These are phyloP conservation scores for Cydia splendana DNA, from an alignment of 1,140 invertebrate species.

Conservation along the genomic window DNA sequence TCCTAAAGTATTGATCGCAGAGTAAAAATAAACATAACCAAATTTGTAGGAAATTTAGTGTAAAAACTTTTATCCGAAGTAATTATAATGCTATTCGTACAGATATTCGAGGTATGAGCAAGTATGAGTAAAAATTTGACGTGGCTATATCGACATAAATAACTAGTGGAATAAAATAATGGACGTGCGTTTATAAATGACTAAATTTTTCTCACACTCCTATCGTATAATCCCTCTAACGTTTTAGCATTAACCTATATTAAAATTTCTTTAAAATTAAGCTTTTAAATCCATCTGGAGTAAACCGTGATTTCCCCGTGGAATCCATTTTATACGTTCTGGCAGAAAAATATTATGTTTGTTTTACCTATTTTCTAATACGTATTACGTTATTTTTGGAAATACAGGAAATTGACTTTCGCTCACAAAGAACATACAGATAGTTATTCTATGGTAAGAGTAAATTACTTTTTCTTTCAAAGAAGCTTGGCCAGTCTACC, in stretches of 20 bases:
- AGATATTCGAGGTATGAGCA: too few relatives aligned
- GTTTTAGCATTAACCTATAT: conserved; percentile 3
- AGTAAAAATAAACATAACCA: too few relatives aligned
- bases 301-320: conserved; percentile 22
- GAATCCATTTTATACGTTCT: conserved; percentile 9
- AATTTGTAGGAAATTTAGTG: too few relatives aligned
- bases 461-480: conserved; percentile 3
- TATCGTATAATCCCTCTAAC: not conserved
- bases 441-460: not conserved
- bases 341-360: conserved; percentile 1
- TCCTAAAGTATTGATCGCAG: too few relatives aligned
- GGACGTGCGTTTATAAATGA: too few relatives aligned
- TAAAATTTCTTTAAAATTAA: conserved; percentile 22
- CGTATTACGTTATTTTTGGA: not conserved
- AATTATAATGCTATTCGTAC: too few relatives aligned
- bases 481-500: not conserved
- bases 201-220: not conserved
- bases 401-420: conserved; percentile 4
- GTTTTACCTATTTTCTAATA: not conserved
- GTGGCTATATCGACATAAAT: too few relatives aligned
- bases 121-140: too few relatives aligned
- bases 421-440: not conserved
- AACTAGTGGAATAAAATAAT: too few relatives aligned
- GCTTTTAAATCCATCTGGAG: conserved; percentile 13
- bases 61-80: too few relatives aligned